Conservation (phyloP, 2,797 vertebrate genomes). For the Dryobates pubescens region DNA sequence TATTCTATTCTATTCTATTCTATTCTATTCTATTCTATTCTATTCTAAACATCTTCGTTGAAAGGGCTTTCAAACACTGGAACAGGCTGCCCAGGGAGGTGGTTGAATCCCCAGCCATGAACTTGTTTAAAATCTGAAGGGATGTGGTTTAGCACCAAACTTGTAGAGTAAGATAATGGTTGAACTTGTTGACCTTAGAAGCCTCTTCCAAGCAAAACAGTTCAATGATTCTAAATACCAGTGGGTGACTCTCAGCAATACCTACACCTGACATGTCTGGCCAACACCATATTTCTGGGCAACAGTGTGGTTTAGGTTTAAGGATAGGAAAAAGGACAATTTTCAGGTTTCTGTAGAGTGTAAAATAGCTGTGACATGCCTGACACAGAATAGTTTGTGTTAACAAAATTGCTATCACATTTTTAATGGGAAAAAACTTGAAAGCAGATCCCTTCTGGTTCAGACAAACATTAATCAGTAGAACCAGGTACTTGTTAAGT, state of each 20-base stretch:
- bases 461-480: slow-evolving; percentile 68
- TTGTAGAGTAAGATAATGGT: too few species aligned
- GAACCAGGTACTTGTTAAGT: slow-evolving; percentile 63
- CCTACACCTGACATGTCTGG: neutral
- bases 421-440: slow-evolving; percentile 64
- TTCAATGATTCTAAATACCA: neutral
- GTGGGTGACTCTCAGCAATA: neutral
- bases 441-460: slow-evolving; percentile 58
- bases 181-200: too few species aligned
- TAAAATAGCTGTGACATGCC: slow-evolving; percentile 18
- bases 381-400: slow-evolving; percentile 48
- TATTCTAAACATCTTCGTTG: too few species aligned
- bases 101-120: too few species aligned
- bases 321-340: neutral
- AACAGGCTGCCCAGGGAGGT: too few species aligned
- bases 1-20: too few species aligned
- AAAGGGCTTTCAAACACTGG: too few species aligned
- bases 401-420: slow-evolving; percentile 61
- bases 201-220: too few species aligned
- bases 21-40: too few species aligned
- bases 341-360: slow-evolving; percentile 36
- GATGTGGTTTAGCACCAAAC: too few species aligned
- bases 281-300: neutral
- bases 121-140: too few species aligned
- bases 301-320: neutral